A percentile compares a stretch with the other conserved stretches of the same genome.
Conservation (phyloP, 37 sponge, comb jelly and placozoan species). For the Geodia barretti region DNA sequence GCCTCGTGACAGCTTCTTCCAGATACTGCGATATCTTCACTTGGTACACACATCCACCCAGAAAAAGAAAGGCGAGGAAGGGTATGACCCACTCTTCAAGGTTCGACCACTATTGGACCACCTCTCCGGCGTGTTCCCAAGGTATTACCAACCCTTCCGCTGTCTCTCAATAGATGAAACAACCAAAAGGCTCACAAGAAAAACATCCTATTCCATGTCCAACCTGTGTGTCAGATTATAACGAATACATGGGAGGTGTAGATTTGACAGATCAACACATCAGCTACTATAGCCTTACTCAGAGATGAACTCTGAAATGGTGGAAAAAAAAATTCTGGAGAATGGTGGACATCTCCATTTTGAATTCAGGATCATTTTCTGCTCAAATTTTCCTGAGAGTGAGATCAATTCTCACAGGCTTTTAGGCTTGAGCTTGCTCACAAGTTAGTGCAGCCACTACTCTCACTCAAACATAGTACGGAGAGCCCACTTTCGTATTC, state of each 20-base stretch:
- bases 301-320: constrained; percentile 22
- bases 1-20: not conserved
- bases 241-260: constrained; percentile 33
- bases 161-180: not conserved
- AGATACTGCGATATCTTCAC: not conserved
- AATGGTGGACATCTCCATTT: constrained; percentile 11
- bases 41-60: constrained; percentile 3
- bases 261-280: constrained; percentile 34
- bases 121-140: too few relatives aligned
- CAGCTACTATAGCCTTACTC: constrained; percentile 19
- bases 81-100: constrained; percentile 22
- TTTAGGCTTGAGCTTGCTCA: not conserved
- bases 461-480: not conserved
- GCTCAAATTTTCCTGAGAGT: not conserved
- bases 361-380: constrained; percentile 15
- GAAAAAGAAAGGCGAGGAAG: constrained; percentile 5
- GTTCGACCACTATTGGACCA: constrained; percentile 6
- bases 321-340: constrained; percentile 31
- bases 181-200: too few relatives aligned
- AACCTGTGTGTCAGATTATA: constrained; percentile 16
- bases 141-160: not conserved
- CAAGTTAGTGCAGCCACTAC: not conserved
- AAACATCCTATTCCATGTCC: constrained; percentile 45
- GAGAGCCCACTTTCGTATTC: not conserved
- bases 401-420: not conserved